Conservation (phyloP, 2,888 invertebrate genomes). For the Drosophila antonietae region DNA sequence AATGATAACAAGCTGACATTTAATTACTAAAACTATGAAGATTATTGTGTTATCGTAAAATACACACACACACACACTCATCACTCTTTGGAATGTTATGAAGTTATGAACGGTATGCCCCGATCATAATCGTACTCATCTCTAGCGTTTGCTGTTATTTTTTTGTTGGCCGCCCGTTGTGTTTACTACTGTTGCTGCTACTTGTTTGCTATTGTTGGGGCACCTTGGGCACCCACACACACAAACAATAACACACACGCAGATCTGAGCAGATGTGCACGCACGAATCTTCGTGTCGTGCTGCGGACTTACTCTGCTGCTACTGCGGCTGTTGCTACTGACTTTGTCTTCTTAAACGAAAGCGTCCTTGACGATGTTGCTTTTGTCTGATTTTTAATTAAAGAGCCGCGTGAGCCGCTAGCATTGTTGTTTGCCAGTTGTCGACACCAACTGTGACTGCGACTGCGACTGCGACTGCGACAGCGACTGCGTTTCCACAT, state of each 20-base stretch:
- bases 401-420: conserved; percentile 52
- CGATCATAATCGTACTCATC: conserved; percentile 29
- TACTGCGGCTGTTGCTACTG: conserved; percentile 15
- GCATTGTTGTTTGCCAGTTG: conserved; percentile 41
- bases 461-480: not conserved
- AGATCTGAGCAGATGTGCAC: conserved; percentile 40
- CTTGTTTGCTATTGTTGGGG: conserved; percentile 25
- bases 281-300: conserved; percentile 49
- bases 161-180: conserved; percentile 27
- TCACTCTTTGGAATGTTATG: conserved; percentile 3
- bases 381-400: conserved; percentile 76
- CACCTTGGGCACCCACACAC: conserved; percentile 62
- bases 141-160: conserved; percentile 17
- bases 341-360: conserved; percentile 61
- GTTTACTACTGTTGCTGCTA: conserved; percentile 32
- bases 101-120: conserved; percentile 1
- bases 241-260: conserved; percentile 2
- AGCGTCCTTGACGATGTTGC: conserved; percentile 67
- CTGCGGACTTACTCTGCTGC: conserved; percentile 19
- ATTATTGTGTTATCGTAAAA: not conserved
- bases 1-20: not conserved
- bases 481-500: conserved; percentile 11
- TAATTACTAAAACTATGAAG: not conserved
- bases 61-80: not conserved
- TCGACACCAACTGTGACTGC: conserved; percentile 22